phyloP scores from a whole-genome alignment of 2,888 invertebrate species.

The Lydus trimaculatus region DNA sequence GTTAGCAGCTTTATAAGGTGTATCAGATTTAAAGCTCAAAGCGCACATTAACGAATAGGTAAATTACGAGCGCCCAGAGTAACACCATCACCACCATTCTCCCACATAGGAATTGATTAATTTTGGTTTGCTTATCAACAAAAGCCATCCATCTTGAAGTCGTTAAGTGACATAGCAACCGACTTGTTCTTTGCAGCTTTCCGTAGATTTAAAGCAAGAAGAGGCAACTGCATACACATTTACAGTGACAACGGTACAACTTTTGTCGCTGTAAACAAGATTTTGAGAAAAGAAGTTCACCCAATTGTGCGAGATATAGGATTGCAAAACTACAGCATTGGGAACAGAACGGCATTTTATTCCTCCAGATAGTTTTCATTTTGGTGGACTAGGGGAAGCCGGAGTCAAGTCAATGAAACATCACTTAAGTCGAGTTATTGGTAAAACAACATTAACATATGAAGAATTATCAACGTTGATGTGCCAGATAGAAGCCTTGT shows the following conservation, averaged over 20 bases:
- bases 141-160: not conserved
- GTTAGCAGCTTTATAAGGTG: conserved; percentile 11
- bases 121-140: not conserved
- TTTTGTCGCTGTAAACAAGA: conserved; percentile 31
- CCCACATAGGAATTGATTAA: conserved; percentile 14
- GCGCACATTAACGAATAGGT: conserved; percentile 9
- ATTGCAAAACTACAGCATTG: not conserved
- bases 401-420: conserved; percentile 14
- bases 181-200: not conserved
- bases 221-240: conserved; percentile 21
- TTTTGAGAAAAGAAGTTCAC: conserved; percentile 7
- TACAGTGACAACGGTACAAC: conserved; percentile 45
- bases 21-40: conserved; percentile 5
- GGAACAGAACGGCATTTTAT: conserved; percentile 17
- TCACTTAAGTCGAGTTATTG: conserved; percentile 15
- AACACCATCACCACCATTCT: conserved; percentile 13
- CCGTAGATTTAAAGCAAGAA: conserved; percentile 13
- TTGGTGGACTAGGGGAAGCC: conserved; percentile 20
- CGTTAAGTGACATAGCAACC: not conserved
- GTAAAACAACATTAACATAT: conserved; percentile 4
- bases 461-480: conserved; percentile 22
- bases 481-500: conserved; percentile 19
- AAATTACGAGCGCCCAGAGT: conserved; percentile 10
- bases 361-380: conserved; percentile 11
- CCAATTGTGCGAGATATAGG: not conserved